These are phyloP conservation scores for Anoplius nigerrimus DNA, from an alignment of 2,888 invertebrate species.

Conservation along the genomic window DNA sequence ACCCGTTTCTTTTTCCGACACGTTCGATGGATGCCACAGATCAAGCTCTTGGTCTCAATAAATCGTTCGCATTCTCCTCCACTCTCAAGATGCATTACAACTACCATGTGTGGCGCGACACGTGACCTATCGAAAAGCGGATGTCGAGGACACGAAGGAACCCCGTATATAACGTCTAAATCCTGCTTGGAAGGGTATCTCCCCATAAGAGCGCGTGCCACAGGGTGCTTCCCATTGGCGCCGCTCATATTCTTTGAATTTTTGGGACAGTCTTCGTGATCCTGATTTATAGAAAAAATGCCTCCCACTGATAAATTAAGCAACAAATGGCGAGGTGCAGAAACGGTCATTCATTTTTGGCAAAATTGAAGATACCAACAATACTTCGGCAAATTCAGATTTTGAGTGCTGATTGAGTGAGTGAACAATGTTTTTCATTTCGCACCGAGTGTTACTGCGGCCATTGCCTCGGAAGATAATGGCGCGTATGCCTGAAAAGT, in stretches of 20 bases:
- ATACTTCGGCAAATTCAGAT: no score
- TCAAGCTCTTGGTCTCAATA: conserved; percentile 41
- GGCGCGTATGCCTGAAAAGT: no score
- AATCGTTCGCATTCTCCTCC: conserved; percentile 38
- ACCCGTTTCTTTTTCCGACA: neutral
- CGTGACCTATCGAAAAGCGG: conserved; percentile 58
- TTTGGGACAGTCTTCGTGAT: no score
- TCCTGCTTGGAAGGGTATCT: conserved; percentile 48
- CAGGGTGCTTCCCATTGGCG: conserved; percentile 50
- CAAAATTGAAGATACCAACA: no score
- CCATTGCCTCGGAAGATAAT: no score
- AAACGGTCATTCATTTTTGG: no score
- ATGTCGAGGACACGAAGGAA: conserved; percentile 46
- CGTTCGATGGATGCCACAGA: conserved; percentile 25
- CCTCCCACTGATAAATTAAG: no score
- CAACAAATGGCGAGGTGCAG: no score
- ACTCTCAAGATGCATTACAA: conserved; percentile 38
- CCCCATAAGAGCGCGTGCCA: conserved; percentile 54
- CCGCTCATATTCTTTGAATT: neutral
- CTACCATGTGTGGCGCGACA: conserved; percentile 52
- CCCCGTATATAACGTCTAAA: conserved; percentile 56
- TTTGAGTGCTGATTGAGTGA: no score
- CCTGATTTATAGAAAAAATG: no score
- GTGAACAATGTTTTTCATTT: neutral
- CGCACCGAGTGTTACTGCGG: neutral